Conservation (phyloP, 2,113 vertebrate genomes). For the Paradisaea rubra region DNA sequence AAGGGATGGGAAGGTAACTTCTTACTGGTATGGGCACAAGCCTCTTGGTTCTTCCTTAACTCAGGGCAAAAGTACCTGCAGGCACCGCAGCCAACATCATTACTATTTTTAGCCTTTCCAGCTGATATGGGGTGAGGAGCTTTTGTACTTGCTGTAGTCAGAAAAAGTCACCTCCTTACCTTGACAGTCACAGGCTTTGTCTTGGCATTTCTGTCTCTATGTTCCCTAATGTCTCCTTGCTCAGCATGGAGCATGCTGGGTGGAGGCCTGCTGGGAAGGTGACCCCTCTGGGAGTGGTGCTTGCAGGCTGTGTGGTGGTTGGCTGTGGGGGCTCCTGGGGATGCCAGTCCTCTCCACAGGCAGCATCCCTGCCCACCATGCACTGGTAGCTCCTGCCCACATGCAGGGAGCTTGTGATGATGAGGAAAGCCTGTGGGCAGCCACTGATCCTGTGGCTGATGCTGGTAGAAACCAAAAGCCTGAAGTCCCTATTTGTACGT, state of each 20-base stretch:
- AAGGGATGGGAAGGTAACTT: background rate
- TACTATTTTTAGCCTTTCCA: background rate
- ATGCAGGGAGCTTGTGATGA: background rate
- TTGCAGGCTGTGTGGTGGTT: background rate
- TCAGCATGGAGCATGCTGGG: accelerated
- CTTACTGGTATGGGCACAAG: background rate
- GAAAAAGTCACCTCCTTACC: background rate
- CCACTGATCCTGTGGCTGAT: background rate
- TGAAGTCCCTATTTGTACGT: accelerated
- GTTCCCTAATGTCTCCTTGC: background rate
- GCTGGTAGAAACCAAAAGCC: background rate
- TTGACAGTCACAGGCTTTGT: background rate
- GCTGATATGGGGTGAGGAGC: background rate
- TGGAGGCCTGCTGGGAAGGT: background rate
- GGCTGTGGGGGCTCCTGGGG: background rate
- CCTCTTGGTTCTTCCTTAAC: background rate
- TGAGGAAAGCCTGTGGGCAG: background rate
- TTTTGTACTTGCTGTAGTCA: background rate
- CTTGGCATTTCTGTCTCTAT: background rate
- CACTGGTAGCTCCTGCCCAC: accelerated
- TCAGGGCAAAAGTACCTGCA: background rate
- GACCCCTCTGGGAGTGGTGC: background rate
- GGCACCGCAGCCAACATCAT: background rate
- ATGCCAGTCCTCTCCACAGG: background rate
- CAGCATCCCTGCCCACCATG: background rate